phyloP scores from a whole-genome alignment of 2,888 invertebrate genomes.

The Ochropleura plecta region DNA sequence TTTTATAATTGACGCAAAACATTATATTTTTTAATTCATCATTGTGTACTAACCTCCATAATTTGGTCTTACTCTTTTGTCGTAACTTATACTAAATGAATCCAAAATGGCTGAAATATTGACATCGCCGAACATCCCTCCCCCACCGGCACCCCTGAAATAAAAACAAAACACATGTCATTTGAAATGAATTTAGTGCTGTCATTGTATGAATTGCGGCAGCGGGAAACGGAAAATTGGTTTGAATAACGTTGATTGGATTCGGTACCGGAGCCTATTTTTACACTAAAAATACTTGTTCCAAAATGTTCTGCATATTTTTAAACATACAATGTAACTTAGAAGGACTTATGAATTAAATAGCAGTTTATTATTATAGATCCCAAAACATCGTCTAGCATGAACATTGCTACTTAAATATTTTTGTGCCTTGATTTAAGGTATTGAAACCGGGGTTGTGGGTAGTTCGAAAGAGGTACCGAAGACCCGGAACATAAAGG shows the following conservation, averaged over 20 bases:
- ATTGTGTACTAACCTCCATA: slow-evolving; percentile 95
- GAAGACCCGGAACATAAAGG: no score
- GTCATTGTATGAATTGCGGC: slow-evolving; percentile 10
- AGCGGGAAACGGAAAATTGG: slow-evolving; percentile 14
- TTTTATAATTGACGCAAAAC: background rate
- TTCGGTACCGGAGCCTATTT: slow-evolving; percentile 13
- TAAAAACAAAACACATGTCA: slow-evolving; percentile 57
- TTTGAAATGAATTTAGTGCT: slow-evolving; percentile 40
- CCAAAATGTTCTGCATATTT: background rate
- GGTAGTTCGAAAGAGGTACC: no score
- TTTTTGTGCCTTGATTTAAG: background rate
- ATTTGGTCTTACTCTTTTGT: slow-evolving; percentile 99
- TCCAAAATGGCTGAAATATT: slow-evolving; percentile 98
- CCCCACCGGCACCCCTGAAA: slow-evolving; percentile 93
- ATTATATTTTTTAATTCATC: background rate
- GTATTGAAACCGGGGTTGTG: no score
- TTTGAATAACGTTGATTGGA: slow-evolving; percentile 40
- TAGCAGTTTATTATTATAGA: background rate
- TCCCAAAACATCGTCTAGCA: background rate
- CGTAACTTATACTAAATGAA: slow-evolving; percentile 98
- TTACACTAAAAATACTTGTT: slow-evolving; percentile 22
- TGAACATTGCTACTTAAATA: background rate
- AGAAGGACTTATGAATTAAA: slow-evolving; percentile 1
- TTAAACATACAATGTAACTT: background rate
- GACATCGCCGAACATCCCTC: slow-evolving; percentile 97